Evolutionary conservation across 2,113 vertebrate species (phyloP).

Genomic region (Ctenomys sociabilis): DNA sequence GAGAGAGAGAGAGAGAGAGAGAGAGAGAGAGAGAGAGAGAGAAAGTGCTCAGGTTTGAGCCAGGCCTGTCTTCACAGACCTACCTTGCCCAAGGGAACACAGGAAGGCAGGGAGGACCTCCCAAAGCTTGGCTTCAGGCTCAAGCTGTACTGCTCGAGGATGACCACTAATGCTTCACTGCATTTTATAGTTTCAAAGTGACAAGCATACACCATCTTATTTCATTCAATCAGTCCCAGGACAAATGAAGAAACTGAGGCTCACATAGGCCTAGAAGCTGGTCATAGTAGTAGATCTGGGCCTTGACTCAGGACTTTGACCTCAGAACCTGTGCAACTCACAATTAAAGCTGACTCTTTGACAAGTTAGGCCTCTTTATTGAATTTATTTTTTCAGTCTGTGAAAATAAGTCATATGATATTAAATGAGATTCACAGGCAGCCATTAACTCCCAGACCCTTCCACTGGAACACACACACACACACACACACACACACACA

Average conservation of each 20-base stretch:
- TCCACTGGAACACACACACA: neutral
- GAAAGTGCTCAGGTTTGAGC: neutral
- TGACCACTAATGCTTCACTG: neutral
- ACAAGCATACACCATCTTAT: neutral
- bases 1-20: too few species aligned
- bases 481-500: too few species aligned
- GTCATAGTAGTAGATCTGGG: neutral
- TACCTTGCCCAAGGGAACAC: neutral
- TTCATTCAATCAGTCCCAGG: neutral
- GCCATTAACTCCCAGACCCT: neutral
- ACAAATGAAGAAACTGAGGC: slow-evolving; percentile 25
- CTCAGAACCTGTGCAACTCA: neutral
- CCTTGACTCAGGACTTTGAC: slow-evolving; percentile 33
- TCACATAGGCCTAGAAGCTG: neutral
- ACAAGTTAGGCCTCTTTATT: slow-evolving; percentile 26
- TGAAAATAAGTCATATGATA: neutral
- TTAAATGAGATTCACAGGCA: neutral
- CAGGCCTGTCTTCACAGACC: neutral
- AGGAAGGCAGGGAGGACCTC: rapidly evolving
- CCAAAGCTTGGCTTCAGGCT: neutral
- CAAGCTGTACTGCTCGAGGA: neutral
- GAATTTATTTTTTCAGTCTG: neutral
- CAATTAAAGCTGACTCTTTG: slow-evolving; percentile 21
- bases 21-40: too few species aligned
- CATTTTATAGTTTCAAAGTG: slow-evolving; percentile 15